phyloP scores from a whole-genome alignment of 1,140 invertebrate species.

The Brachionus rubens region DNA sequence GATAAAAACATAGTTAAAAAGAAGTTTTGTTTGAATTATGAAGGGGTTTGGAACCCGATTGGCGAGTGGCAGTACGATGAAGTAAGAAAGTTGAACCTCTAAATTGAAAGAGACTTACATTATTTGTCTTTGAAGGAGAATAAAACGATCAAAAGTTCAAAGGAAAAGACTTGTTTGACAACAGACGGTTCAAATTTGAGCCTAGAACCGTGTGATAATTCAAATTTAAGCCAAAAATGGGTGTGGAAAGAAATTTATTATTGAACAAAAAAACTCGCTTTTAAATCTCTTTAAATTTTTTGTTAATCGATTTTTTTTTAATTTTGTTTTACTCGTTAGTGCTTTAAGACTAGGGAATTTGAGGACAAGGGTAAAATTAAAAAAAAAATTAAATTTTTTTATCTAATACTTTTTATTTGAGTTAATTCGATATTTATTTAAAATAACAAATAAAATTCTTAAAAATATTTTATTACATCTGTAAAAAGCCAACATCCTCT shows the following conservation, averaged over 20 bases:
- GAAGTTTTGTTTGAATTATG: slow-evolving; percentile 46
- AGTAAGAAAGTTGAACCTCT: not conserved
- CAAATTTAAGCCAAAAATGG: slow-evolving; percentile 41
- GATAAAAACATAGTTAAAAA: slow-evolving; percentile 44
- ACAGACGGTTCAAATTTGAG: slow-evolving; percentile 15
- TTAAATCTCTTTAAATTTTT: not conserved
- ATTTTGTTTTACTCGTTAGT: no score
- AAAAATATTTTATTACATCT: no score
- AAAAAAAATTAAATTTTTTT: no score
- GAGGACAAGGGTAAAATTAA: no score
- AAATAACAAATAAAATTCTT: no score
- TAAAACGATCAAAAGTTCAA: slow-evolving; percentile 27
- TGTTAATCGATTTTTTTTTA: no score
- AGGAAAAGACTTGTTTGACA: slow-evolving; percentile 36
- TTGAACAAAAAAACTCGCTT: not conserved
- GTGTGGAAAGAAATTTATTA: slow-evolving; percentile 47
- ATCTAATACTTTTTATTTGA: no score
- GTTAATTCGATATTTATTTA: no score
- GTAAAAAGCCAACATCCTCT: no score
- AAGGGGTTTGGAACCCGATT: slow-evolving; percentile 44
- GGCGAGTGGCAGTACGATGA: slow-evolving; percentile 41
- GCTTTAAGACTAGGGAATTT: no score
- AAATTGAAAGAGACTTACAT: not conserved
- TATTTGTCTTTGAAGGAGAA: not conserved
- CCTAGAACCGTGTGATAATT: slow-evolving; percentile 35